Evolutionary conservation across 2,888 invertebrate species (phyloP).

Genomic region (Eupithecia centaureata): DNA sequence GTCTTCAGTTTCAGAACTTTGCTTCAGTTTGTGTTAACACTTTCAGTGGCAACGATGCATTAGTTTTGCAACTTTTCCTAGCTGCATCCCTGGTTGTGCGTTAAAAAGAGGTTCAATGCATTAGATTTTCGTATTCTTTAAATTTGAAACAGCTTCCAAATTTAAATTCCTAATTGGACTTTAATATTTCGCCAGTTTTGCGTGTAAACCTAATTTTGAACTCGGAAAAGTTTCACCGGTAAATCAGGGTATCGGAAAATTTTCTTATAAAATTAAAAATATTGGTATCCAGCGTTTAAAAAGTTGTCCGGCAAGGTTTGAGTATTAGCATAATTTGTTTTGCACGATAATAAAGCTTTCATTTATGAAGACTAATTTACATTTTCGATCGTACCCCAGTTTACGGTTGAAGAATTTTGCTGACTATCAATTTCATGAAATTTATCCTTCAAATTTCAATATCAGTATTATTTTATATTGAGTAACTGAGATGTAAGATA

Average conservation of each 20-base stretch:
- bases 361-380: constrained; percentile 32
- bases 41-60: too few relatives aligned
- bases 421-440: constrained; percentile 1
- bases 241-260: constrained; percentile 14
- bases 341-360: constrained; percentile 39
- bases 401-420: constrained; percentile 4
- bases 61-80: too few relatives aligned
- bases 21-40: too few relatives aligned
- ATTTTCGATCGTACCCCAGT: constrained; percentile 33
- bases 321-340: constrained; percentile 45
- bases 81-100: too few relatives aligned
- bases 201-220: neutral
- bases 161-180: neutral
- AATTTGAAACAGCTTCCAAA: neutral
- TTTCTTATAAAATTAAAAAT: constrained; percentile 24
- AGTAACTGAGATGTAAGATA: neutral
- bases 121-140: neutral
- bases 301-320: constrained; percentile 35
- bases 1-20: neutral
- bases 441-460: neutral
- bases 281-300: constrained; percentile 32
- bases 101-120: neutral
- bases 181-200: constrained; percentile 5
- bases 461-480: neutral
- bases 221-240: constrained; percentile 16